Percentiles rank a stretch among this genome's conserved stretches.
Evolutionary conservation across 2,113 vertebrate genomes (phyloP).

Genomic region (Athene noctua): DNA sequence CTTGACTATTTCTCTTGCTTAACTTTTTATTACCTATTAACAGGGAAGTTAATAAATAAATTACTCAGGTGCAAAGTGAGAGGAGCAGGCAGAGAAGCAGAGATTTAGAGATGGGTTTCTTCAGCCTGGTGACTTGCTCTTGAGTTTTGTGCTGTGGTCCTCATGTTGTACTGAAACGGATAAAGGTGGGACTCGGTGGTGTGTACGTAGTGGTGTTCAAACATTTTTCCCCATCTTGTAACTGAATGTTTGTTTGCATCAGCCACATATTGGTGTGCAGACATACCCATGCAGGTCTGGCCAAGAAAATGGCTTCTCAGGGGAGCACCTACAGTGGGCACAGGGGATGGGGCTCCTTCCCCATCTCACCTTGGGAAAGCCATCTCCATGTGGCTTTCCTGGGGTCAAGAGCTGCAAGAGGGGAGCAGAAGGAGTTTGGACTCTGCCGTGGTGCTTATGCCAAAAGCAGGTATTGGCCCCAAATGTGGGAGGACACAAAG

Average conservation of each 20-base stretch:
- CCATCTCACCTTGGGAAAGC: not conserved
- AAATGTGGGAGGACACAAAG: fast-evolving
- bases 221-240: not conserved
- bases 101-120: not conserved
- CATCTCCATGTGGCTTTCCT: not conserved
- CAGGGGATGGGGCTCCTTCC: not conserved
- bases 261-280: not conserved
- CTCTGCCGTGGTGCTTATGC: not conserved
- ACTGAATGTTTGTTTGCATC: not conserved
- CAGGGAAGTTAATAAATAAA: not conserved
- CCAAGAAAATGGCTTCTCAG: not conserved
- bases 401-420: not conserved
- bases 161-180: not conserved
- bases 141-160: not conserved
- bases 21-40: not conserved
- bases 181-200: not conserved
- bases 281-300: not conserved
- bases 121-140: not conserved
- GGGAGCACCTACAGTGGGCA: fast-evolving
- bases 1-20: not conserved
- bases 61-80: not conserved
- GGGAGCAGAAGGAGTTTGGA: not conserved
- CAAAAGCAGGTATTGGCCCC: not conserved
- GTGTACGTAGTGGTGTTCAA: fast-evolving
- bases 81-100: not conserved